Evolutionary conservation across 2,888 invertebrate genomes (phyloP), one percentile per base, ranked within the genome.

Genomic region (Idaea biselata): DNA sequence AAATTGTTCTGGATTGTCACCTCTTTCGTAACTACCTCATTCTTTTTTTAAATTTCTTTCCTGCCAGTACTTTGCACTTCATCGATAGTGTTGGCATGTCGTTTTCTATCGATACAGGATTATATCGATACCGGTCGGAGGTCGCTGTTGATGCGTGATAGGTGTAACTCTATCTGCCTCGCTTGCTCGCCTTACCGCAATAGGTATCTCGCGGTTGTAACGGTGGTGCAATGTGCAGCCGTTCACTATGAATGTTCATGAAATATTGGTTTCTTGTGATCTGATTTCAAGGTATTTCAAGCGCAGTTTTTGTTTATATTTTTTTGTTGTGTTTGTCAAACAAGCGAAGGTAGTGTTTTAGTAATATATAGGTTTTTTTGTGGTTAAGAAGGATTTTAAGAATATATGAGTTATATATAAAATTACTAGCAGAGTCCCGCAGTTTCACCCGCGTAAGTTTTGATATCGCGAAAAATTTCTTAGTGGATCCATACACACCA

Each of bases 211-310:
- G 86, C 80, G 82, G 86, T 84, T 78, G 77, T 78, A 78, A 81
- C 79, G 78, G 79, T 82, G 85, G 83, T 85, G 85, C 82, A 84
- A 88, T 82, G 77, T 74, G 69, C 78, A 74, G 76, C 76, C 74
- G 79, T 65, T 75, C 70, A 69, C 74, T 69, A 69, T 67, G 78
- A 76, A 74, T 80, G 75, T 63, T 75, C 70, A 65, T 66, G 69
- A 65, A 66, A 69, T 65, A 65, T 61, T 65, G 62, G 65, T 44
- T 44, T 44, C 44, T 7, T 44, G 44, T 44, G 44, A 44, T 44
- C 44, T 44, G 14, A 44, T 44, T 44, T 44, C 44, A 44, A 44
- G 44, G 44, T 44, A 44, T 44, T 44, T 44, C 32, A 44, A 14
- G 6, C 14, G 14, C 44, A 14, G 44, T 11, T 44, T 44, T 44